A percentile compares a stretch with the other conserved stretches of the same genome.
Conservation (phyloP, 2,113 vertebrate species). For the Podiceps cristatus region DNA sequence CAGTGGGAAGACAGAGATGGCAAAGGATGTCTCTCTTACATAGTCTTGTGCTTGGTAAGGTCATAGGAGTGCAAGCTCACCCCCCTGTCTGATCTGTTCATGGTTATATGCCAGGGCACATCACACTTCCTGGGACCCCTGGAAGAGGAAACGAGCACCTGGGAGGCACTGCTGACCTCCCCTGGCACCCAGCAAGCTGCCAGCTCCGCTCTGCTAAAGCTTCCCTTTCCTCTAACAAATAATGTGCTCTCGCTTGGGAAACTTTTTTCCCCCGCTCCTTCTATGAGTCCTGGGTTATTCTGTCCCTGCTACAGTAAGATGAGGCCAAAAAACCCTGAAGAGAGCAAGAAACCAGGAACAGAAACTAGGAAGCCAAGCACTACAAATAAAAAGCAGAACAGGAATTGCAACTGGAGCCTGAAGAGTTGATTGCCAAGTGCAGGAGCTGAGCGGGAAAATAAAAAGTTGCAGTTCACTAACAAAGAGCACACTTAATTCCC, state of each 20-base stretch:
- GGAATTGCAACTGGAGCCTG: neutral
- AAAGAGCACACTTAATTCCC: neutral
- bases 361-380: neutral
- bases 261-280: neutral
- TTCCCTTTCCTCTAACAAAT: neutral
- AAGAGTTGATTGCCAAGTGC: neutral
- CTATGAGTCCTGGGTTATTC: neutral
- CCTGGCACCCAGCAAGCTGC: neutral
- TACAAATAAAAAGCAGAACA: neutral
- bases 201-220: neutral
- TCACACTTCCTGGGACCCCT: neutral
- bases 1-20: neutral
- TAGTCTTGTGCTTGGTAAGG: neutral
- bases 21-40: neutral
- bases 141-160: neutral
- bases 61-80: neutral
- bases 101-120: fast-evolving
- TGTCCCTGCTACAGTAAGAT: neutral
- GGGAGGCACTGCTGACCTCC: neutral
- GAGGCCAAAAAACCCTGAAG: neutral
- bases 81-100: neutral
- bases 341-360: neutral
- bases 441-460: neutral
- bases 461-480: neutral
- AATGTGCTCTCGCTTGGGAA: neutral